Percentiles rank a stretch among this genome's conserved stretches.
Evolutionary conservation across 2,888 invertebrate species (phyloP).

Genomic region (Eulithis testata): DNA sequence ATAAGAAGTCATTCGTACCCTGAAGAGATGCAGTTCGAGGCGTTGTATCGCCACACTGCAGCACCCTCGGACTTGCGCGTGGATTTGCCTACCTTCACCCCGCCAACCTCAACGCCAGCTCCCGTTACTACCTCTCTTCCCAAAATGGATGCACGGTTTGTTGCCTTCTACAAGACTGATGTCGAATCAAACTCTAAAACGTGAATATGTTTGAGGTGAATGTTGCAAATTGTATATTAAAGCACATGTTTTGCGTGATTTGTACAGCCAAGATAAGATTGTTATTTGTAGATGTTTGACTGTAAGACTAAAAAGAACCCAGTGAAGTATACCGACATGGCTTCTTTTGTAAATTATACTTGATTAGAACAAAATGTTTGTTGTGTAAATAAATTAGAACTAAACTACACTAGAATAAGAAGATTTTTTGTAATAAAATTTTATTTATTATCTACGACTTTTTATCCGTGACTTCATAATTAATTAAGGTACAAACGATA

Average conservation of each 20-base stretch:
- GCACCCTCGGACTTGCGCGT: conserved; percentile 73
- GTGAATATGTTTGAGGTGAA: conserved; percentile 22
- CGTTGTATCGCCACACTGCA: conserved; percentile 74
- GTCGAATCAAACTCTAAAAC: conserved; percentile 46
- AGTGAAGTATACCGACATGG: conserved; percentile 41
- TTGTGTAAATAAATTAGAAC: conserved; percentile 71
- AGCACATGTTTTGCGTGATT: conserved; percentile 27
- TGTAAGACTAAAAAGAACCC: conserved; percentile 5
- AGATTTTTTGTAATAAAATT: conserved; percentile 69
- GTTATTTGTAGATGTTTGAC: conserved; percentile 9
- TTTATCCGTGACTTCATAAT: conserved; percentile 37
- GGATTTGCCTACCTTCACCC: conserved; percentile 85
- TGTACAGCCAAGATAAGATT: conserved; percentile 37
- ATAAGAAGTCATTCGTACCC: conserved; percentile 79
- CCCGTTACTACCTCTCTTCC: conserved; percentile 49
- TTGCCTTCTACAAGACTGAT: conserved; percentile 59
- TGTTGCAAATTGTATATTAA: conserved; percentile 41
- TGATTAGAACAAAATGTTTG: conserved; percentile 46
- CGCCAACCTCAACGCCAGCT: conserved; percentile 60
- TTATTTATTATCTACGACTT: conserved; percentile 74
- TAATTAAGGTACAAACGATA: conserved; percentile 38
- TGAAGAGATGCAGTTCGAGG: conserved; percentile 80
- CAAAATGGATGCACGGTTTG: conserved; percentile 58
- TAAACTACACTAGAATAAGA: conserved; percentile 66
- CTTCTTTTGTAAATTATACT: conserved; percentile 44